phyloP scores from a whole-genome alignment of 92 coral and sea anemone genomes.

The Micromussa lordhowensis region DNA sequence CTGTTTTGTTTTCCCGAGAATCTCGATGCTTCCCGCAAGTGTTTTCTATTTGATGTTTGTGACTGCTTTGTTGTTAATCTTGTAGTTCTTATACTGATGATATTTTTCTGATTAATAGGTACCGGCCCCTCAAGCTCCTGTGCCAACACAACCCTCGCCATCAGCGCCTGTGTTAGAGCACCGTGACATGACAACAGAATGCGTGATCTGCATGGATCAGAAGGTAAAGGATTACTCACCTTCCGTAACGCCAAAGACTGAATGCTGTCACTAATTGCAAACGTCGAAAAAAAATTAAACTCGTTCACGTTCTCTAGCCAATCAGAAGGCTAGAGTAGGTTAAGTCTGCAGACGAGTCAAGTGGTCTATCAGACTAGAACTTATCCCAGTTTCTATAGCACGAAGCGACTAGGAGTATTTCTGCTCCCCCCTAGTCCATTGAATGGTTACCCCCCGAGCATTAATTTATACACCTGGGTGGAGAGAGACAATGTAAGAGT shows the following conservation, averaged over 20 bases:
- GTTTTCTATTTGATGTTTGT: neutral
- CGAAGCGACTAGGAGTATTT: no score
- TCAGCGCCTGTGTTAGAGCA: slow-evolving; percentile 67
- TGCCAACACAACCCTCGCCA: slow-evolving; percentile 23
- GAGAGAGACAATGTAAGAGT: no score
- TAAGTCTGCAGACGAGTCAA: no score
- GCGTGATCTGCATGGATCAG: slow-evolving; percentile 94
- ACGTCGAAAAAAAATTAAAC: no score
- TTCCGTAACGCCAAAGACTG: neutral
- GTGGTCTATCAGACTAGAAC: no score
- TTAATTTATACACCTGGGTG: no score
- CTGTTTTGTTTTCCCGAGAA: no score
- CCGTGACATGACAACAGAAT: slow-evolving; percentile 68
- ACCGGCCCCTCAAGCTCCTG: slow-evolving; percentile 13
- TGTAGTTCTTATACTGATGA: neutral
- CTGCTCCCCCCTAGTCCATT: no score
- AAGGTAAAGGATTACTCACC: slow-evolving; percentile 55
- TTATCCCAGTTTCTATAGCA: no score
- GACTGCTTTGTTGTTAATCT: neutral
- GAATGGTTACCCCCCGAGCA: no score
- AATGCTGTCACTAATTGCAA: neutral
- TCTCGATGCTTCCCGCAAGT: no score
- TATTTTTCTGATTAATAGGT: slow-evolving; percentile 5
- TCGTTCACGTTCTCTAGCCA: neutral
- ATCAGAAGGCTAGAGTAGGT: no score